phyloP scores from a whole-genome alignment of 2,888 invertebrate species.

The Kryphioiulus occultus region DNA sequence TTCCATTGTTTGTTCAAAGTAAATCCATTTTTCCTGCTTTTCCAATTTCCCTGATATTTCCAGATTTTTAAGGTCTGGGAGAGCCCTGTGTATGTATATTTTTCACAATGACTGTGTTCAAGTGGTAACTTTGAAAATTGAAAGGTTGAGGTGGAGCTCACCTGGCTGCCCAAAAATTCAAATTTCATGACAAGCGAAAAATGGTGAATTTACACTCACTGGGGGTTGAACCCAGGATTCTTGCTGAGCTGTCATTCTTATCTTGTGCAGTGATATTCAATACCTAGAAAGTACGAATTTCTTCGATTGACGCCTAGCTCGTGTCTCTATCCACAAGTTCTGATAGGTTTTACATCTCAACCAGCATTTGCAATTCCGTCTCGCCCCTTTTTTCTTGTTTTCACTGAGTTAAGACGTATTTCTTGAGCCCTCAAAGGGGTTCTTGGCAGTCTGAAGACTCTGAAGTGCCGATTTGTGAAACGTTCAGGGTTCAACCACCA shows the following conservation, averaged over 20 bases:
- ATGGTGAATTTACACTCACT: neutral
- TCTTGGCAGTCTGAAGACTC: neutral
- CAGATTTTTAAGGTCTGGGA: too few relatives aligned
- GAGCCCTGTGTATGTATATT: too few relatives aligned
- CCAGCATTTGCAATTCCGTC: neutral
- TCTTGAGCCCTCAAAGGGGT: neutral
- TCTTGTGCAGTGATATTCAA: neutral
- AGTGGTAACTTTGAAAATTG: neutral
- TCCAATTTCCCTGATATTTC: too few relatives aligned
- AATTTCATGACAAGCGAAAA: neutral
- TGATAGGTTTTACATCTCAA: conserved; percentile 7
- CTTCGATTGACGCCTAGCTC: neutral
- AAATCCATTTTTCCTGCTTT: too few relatives aligned
- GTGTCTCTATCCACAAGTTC: neutral
- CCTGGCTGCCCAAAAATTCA: neutral
- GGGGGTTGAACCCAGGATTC: conserved; percentile 9
- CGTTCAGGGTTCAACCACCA: conserved; percentile 22
- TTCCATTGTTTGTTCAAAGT: too few relatives aligned
- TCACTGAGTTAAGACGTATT: neutral
- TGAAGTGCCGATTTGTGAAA: neutral
- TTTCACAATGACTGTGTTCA: too few relatives aligned
- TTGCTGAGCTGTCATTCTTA: neutral
- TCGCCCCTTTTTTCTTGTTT: neutral
- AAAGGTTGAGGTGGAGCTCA: neutral
- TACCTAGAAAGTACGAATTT: neutral